A percentile compares a stretch with the other conserved stretches of the same genome.
Evolutionary conservation across 1,140 invertebrate species (phyloP).

Genomic region (Chymomyza costata): DNA sequence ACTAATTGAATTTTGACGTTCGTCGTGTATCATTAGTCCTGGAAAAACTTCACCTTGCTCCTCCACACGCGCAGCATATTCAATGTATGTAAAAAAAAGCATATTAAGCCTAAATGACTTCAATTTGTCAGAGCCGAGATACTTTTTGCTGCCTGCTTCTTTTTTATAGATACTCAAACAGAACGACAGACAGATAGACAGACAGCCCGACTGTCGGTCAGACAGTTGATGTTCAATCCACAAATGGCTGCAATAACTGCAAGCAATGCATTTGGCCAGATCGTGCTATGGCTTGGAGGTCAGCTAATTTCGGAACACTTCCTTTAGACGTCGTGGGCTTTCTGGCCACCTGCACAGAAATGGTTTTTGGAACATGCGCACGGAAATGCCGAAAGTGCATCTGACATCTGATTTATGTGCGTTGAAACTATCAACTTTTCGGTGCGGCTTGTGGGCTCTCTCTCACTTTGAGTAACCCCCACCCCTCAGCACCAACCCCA

Average conservation of each 20-base stretch:
- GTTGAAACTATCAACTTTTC: slow-evolving; percentile 60
- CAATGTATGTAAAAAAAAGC: slow-evolving; percentile 34
- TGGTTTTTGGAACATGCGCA: slow-evolving; percentile 18
- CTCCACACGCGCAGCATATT: background rate
- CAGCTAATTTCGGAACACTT: slow-evolving; percentile 54
- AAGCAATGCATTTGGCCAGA: slow-evolving; percentile 39
- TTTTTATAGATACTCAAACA: too few relatives aligned
- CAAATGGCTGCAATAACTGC: slow-evolving; percentile 60
- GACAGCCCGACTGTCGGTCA: too few relatives aligned
- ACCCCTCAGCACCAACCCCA: background rate
- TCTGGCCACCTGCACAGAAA: background rate
- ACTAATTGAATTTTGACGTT: slow-evolving; percentile 66
- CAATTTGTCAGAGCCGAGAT: slow-evolving; percentile 50
- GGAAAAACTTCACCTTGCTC: background rate
- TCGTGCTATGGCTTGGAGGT: slow-evolving; percentile 5
- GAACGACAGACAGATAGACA: slow-evolving; percentile 17
- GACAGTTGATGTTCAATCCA: slow-evolving; percentile 14
- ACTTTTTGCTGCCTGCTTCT: background rate
- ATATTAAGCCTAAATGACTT: slow-evolving; percentile 54
- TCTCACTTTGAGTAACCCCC: slow-evolving; percentile 3
- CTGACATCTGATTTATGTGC: slow-evolving; percentile 72
- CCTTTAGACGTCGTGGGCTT: too few relatives aligned
- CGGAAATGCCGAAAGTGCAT: slow-evolving; percentile 68
- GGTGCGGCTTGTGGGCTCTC: slow-evolving; percentile 25
- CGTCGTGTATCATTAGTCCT: slow-evolving; percentile 47